A percentile compares a stretch with the other conserved stretches of the same genome.
Conservation (phyloP, 2,888 invertebrate genomes). For the Leptodirus hochenwartii region DNA sequence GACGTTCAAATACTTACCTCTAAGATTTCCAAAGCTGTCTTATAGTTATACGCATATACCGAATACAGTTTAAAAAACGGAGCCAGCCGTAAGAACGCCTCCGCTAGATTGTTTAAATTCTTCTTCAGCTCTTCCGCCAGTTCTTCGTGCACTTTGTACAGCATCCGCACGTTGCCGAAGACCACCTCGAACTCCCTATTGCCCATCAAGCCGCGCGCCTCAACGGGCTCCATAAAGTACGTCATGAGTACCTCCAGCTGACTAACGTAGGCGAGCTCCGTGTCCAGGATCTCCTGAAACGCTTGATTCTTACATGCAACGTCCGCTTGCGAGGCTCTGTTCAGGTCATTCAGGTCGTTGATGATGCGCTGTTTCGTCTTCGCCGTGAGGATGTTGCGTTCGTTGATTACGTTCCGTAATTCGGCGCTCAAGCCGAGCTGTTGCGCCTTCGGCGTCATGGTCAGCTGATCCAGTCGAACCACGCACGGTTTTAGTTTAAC, state of each 20-base stretch:
- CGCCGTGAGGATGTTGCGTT: constrained; percentile 41
- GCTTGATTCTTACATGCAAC: constrained; percentile 30
- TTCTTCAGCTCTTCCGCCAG: constrained; percentile 36
- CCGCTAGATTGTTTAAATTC: constrained; percentile 37
- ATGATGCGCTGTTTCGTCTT: constrained; percentile 41
- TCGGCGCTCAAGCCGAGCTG: constrained; percentile 36
- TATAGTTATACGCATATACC: constrained; percentile 57
- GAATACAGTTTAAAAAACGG: constrained; percentile 66
- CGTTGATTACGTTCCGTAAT: constrained; percentile 37
- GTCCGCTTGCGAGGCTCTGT: constrained; percentile 12
- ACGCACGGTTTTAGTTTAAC: constrained; percentile 11
- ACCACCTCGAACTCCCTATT: constrained; percentile 31
- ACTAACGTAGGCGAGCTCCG: constrained; percentile 48
- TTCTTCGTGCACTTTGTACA: constrained; percentile 43
- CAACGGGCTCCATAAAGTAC: constrained; percentile 41
- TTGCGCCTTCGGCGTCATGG: constrained; percentile 37
- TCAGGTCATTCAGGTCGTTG: constrained; percentile 33
- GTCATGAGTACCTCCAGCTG: constrained; percentile 46
- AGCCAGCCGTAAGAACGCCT: constrained; percentile 49
- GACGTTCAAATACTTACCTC: constrained; percentile 1
- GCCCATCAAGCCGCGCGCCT: constrained; percentile 30
- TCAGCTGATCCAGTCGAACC: constrained; percentile 17
- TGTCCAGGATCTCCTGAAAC: constrained; percentile 46
- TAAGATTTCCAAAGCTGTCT: constrained; percentile 29
- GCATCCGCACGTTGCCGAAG: constrained; percentile 44